These are phyloP conservation scores for Urechis unicinctus DNA, from an alignment of 2,888 invertebrate genomes.

Conservation along the genomic window DNA sequence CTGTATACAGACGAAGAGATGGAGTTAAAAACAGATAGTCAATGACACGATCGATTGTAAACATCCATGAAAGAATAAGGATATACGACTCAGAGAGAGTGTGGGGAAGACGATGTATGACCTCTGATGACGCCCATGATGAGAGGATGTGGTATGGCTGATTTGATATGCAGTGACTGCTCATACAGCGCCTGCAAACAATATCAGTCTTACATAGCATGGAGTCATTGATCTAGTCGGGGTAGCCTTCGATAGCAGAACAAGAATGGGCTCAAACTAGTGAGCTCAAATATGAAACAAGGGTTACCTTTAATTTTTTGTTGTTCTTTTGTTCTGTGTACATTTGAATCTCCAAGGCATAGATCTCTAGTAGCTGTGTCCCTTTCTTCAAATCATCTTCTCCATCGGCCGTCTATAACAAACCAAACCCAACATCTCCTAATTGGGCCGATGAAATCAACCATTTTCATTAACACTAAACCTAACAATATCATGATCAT, in stretches of 20 bases:
- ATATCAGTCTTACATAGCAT: too few species aligned
- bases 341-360: conserved; percentile 99
- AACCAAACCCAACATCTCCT: too few species aligned
- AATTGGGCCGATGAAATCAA: too few species aligned
- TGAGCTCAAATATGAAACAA: too few species aligned
- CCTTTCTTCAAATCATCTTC: conserved; percentile 95
- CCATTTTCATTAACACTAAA: too few species aligned
- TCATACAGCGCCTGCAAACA: conserved; percentile 74
- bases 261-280: too few species aligned
- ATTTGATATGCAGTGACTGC: conserved; percentile 96
- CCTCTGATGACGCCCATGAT: conserved; percentile 99
- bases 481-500: too few species aligned
- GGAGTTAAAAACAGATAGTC: neutral
- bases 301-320: conserved; percentile 68
- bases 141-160: conserved; percentile 98
- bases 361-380: conserved; percentile 94
- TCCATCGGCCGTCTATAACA: conserved; percentile 83
- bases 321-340: conserved; percentile 99
- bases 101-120: conserved; percentile 41
- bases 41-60: neutral
- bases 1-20: conserved; percentile 51
- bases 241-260: too few species aligned
- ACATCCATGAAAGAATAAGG: neutral
- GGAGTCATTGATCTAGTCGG: too few species aligned
- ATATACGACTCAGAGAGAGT: neutral